These are phyloP conservation scores for Bombylius major DNA, from an alignment of 2,888 invertebrate genomes.

Conservation along the genomic window DNA sequence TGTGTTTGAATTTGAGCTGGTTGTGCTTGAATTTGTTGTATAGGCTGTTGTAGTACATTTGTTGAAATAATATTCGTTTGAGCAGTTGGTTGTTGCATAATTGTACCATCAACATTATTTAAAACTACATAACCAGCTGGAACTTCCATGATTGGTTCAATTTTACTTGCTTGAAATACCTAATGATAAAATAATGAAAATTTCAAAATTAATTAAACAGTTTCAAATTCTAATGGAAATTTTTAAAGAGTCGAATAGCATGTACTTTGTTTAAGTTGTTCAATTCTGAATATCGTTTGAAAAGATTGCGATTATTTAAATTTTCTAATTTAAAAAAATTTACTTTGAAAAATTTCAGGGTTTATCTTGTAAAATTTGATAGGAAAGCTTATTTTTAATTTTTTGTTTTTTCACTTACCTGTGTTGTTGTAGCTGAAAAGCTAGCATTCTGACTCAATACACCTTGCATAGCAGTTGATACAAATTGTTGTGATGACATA, in stretches of 20 bases:
- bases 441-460: slow-evolving; percentile 70
- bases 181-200: slow-evolving; percentile 31
- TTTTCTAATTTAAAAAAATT: no score
- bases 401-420: slow-evolving; percentile 18
- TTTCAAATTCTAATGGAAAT: no score
- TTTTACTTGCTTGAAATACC: slow-evolving; percentile 73
- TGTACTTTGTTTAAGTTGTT: no score
- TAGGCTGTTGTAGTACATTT: slow-evolving; percentile 37
- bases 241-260: no score
- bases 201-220: not conserved
- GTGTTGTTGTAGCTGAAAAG: slow-evolving; percentile 69
- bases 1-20: slow-evolving; percentile 12
- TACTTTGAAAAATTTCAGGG: no score
- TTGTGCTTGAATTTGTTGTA: slow-evolving; percentile 12
- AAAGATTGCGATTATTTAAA: no score
- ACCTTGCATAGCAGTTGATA: slow-evolving; percentile 68
- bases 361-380: no score
- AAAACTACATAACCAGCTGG: slow-evolving; percentile 58
- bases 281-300: no score
- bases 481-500: slow-evolving; percentile 79
- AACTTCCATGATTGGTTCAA: slow-evolving; percentile 67
- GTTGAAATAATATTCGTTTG: slow-evolving; percentile 32
- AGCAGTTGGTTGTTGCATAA: slow-evolving; percentile 16
- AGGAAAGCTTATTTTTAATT: not conserved
- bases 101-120: slow-evolving; percentile 42